Conservation (phyloP, 2,797 vertebrate genomes). For the Diplodus puntazzo region DNA sequence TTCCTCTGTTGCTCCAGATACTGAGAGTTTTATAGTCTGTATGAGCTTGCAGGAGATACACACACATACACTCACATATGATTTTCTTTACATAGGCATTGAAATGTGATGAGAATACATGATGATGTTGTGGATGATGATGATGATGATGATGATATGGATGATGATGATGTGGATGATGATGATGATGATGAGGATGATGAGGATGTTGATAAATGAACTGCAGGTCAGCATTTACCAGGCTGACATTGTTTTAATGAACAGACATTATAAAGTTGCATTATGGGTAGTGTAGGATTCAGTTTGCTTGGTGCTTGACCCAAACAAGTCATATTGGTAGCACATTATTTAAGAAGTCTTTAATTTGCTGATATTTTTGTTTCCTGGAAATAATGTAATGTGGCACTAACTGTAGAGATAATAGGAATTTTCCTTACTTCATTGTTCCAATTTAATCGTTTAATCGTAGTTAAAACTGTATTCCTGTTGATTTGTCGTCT, state of each 20-base stretch:
- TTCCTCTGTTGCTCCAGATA: slow-evolving; percentile 4
- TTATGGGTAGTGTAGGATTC: neutral
- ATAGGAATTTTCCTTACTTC: neutral
- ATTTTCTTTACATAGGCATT: neutral
- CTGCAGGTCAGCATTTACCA: neutral
- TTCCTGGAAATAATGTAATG: neutral
- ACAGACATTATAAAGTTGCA: neutral
- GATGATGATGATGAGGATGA: no score
- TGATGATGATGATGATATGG: no score
- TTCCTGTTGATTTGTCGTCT: neutral
- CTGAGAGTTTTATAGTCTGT: neutral
- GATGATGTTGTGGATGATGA: neutral
- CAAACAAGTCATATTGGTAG: neutral
- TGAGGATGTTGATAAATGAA: neutral
- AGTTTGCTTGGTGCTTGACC: neutral
- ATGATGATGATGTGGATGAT: neutral
- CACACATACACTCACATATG: neutral
- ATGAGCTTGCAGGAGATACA: neutral
- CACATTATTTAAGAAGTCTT: neutral
- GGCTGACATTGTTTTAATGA: neutral
- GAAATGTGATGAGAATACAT: neutral
- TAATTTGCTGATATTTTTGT: neutral
- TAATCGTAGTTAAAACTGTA: no score
- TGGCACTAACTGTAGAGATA: neutral
- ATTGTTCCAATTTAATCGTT: neutral